Evolutionary conservation across 2,797 vertebrate species (phyloP), one percentile per base, ranked within the genome.

Genomic region (Potorous gilbertii): DNA sequence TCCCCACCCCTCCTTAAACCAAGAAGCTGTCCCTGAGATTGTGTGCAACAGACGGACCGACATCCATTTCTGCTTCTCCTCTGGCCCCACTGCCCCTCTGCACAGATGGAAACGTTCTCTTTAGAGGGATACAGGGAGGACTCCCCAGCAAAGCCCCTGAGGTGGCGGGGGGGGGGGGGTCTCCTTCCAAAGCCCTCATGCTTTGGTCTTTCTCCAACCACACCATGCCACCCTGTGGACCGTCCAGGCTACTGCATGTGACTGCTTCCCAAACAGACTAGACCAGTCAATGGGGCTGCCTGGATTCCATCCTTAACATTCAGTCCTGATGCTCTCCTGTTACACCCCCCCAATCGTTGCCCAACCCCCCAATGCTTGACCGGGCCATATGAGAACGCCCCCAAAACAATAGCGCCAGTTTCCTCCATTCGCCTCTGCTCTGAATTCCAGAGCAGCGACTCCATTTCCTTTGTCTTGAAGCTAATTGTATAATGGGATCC

Each of bases 221-320:
- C 97, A 98, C 98, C 97, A 94, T 98, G 99, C 99, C 98, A 98
- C 98, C 99, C 98, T 98, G 98, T 99, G 98, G 99, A 98, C 97
- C 95, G 96, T 94, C 90, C 94, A 54, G 96, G 98, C 97, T 96
- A 99, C 91, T 98, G 96, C 99, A 99, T 94, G 54, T 92, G 95
- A 95, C 91, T 91, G 46, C 91, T 95, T 95, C 96, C 90, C 52
- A 91, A 96, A 3, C 24, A 29, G 27, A 54, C 91, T 95, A 93
- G 91, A 95, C 96, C 27, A 62, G 92, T 97, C 93, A 59, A 59
- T 91, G 91, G 62, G 96, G 89, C 54, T 66, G 56, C 57, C 54
- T 31, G 91, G 94, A 97, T 92, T 50, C 16, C 50, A 90, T 57
- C 93, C 90, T 95, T 95, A 96, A 93, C 97, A 98, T 93, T 97